Base-by-base conservation (phyloP, 37 sponge, comb jelly and placozoan species). In the Hormiphora californensis region DNA sequence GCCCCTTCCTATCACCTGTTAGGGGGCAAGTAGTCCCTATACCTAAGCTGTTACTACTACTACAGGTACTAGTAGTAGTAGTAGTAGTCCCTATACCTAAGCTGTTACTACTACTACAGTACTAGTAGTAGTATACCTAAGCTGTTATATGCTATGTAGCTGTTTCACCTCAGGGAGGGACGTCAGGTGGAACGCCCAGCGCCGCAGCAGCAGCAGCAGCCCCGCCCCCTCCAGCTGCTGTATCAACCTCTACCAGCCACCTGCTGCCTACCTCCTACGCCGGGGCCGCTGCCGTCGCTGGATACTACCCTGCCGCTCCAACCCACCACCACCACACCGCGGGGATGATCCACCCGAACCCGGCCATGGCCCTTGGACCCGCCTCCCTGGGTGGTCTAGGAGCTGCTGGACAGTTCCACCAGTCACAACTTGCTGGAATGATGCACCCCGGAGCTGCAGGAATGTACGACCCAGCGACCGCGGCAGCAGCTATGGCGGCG, bases 111-210 rank as follows among this genome's bases (percentile, higher is more conserved):
- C n/a, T n/a, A n/a, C n/a, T n/a, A n/a, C n/a, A n/a, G n/a, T n/a
- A n/a, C n/a, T n/a, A n/a, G n/a, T n/a, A n/a, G n/a, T n/a, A n/a
- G n/a, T n/a, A n/a, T n/a, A n/a, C n/a, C n/a, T n/a, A n/a, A n/a
- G n/a, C n/a, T n/a, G n/a, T n/a, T 73, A 46, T 73, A 43, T 43
- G 81, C 81, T 73, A 73, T 73, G 81, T 73, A n/a, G 81, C 81
- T 73, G 81, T 73, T 33, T 33, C 35, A 43, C 81, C 43, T 22
- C 81, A 73, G 81, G 81, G 81, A 32, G n/a, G n/a, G n/a, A n/a
- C n/a, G n/a, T n/a, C n/a, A n/a, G n/a, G n/a, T n/a, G n/a, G n/a
- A n/a, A n/a, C n/a, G n/a, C 35, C 81, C 30, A 38, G 67, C 32
- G 67, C 30, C 44, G 17, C 43, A 22, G 21, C 41, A 5, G 38